Percentiles rank a stretch among this genome's conserved stretches.
Conservation (phyloP, 2,797 vertebrate genomes). For the Diceros bicornis region DNA sequence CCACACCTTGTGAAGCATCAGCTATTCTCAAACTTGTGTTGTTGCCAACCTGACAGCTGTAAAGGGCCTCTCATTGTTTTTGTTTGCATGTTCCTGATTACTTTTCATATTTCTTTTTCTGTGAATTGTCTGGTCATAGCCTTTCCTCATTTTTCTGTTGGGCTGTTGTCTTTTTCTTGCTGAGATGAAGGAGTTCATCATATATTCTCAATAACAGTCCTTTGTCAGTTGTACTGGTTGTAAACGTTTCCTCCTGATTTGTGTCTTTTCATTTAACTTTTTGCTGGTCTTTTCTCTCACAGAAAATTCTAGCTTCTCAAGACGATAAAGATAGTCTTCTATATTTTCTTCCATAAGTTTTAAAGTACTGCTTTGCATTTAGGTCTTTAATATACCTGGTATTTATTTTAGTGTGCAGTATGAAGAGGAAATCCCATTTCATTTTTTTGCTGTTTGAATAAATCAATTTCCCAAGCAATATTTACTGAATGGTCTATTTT, state of each 20-base stretch:
- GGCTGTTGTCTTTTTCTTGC: background rate
- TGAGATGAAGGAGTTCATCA: background rate
- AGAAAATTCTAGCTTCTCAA: slow-evolving; percentile 40
- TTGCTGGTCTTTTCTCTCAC: background rate
- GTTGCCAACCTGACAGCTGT: background rate
- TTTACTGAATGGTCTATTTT: background rate
- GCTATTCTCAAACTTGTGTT: background rate
- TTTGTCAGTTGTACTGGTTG: background rate
- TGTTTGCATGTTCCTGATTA: background rate
- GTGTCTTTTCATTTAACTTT: background rate
- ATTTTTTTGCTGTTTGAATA: background rate
- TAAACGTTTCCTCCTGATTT: background rate
- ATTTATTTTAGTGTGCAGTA: background rate
- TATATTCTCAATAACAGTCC: background rate
- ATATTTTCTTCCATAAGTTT: background rate
- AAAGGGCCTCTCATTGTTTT: background rate
- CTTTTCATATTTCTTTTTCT: background rate
- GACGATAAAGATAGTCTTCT: background rate
- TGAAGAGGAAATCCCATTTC: background rate
- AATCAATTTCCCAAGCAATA: background rate
- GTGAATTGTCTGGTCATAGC: background rate
- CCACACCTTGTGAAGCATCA: background rate
- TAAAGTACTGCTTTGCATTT: background rate
- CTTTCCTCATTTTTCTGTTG: slow-evolving; percentile 1
- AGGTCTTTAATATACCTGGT: background rate